Percentiles rank a stretch among this genome's conserved stretches.
Conservation (phyloP, 2,888 invertebrate genomes). For the Caenorhabditis angaria region DNA sequence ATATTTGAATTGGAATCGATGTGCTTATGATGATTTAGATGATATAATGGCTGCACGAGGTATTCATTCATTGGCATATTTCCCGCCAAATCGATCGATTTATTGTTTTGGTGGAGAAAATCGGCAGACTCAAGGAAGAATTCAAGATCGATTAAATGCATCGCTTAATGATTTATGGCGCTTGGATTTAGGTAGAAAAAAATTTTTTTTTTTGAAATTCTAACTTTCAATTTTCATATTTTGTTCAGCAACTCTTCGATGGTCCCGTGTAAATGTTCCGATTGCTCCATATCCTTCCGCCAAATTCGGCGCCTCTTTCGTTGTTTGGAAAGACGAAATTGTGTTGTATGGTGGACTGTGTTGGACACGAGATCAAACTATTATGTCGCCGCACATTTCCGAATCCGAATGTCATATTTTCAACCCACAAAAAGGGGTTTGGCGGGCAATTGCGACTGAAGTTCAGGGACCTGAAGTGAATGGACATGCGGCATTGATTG, state of each 20-base stretch:
- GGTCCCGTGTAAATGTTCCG: conserved; percentile 16
- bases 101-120: conserved; percentile 24
- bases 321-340: conserved; percentile 10
- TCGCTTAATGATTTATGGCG: conserved; percentile 31
- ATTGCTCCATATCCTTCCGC: conserved; percentile 19
- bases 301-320: conserved; percentile 13
- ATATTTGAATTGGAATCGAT: conserved; percentile 17
- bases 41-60: conserved; percentile 14
- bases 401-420: conserved; percentile 12
- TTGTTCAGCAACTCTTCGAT: too few relatives aligned
- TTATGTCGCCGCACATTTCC: not conserved
- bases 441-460: conserved; percentile 4
- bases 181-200: conserved; percentile 8
- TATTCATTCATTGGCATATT: conserved; percentile 5
- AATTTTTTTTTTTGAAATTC: too few relatives aligned
- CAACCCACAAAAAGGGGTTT: conserved; percentile 4
- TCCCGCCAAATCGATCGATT: not conserved
- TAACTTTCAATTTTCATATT: too few relatives aligned
- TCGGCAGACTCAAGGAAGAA: not conserved
- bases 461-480: not conserved
- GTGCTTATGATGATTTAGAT: conserved; percentile 5
- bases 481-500: conserved; percentile 8
- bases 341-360: conserved; percentile 17
- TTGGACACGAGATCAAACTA: not conserved
- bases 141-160: not conserved